A percentile compares a stretch with the other conserved stretches of the same genome.
Evolutionary conservation across 2,113 vertebrate genomes (phyloP).

Genomic region (Anolis carolinensis): DNA sequence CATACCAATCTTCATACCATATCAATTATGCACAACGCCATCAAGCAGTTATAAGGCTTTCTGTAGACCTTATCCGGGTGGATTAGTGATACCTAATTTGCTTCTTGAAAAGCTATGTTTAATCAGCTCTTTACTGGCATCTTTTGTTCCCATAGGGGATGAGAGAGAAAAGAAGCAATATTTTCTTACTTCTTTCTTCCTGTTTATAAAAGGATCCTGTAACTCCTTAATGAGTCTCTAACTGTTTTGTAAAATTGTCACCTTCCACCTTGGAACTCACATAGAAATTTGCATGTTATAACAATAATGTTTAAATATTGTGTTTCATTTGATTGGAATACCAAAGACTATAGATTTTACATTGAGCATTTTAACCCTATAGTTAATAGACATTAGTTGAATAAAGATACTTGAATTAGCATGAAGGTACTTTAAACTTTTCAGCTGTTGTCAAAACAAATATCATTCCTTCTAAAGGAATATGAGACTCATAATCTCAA

Average conservation of each 20-base stretch:
- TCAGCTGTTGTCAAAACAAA: neutral
- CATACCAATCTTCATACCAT: no score
- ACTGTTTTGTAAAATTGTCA: neutral
- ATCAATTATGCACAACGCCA: no score
- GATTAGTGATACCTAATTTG: neutral
- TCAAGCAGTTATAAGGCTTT: neutral
- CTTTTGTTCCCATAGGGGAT: neutral
- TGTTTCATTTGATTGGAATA: neutral
- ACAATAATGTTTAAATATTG: neutral
- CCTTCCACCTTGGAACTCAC: neutral
- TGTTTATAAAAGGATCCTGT: neutral
- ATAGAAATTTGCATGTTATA: neutral
- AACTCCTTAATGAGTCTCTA: neutral
- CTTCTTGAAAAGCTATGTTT: neutral
- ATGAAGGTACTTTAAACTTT: neutral
- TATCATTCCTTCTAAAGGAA: slow-evolving; percentile 34
- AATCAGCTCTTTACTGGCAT: neutral
- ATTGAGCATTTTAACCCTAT: neutral
- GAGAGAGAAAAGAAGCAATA: neutral
- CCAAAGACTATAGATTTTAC: neutral
- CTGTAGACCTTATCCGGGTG: neutral
- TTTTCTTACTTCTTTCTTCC: neutral
- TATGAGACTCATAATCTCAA: slow-evolving; percentile 5
- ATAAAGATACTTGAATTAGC: slow-evolving; percentile 11
- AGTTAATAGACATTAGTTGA: neutral